These are phyloP conservation scores for Patella vulgata DNA, from an alignment of 1,140 invertebrate species.

Conservation along the genomic window DNA sequence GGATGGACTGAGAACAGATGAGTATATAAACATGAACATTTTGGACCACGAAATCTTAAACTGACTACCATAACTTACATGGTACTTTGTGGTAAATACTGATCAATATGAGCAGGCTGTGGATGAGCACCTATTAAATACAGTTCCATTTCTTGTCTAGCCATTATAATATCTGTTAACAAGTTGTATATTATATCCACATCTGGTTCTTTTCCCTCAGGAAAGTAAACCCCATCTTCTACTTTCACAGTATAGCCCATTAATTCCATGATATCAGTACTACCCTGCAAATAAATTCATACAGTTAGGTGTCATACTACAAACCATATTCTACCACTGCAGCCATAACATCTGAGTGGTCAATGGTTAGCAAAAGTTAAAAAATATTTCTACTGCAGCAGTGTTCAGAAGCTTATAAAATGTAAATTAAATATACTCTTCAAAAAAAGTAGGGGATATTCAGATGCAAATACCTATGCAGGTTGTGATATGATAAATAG, in stretches of 20 bases:
- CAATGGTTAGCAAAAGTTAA: constrained; percentile 1
- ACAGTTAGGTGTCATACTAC: neutral
- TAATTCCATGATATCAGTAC: constrained; percentile 29
- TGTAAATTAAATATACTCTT: too few relatives aligned
- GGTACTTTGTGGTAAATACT: constrained; percentile 21
- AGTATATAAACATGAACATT: too few relatives aligned
- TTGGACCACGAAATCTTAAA: too few relatives aligned
- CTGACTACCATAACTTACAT: constrained; percentile 17
- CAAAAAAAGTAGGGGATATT: too few relatives aligned
- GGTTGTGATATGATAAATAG: too few relatives aligned
- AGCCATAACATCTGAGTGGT: neutral
- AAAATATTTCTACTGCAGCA: too few relatives aligned
- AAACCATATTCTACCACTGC: neutral
- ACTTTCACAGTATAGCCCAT: constrained; percentile 38
- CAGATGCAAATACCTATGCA: too few relatives aligned
- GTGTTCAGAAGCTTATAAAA: too few relatives aligned
- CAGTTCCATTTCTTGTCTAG: constrained; percentile 34
- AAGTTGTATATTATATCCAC: constrained; percentile 22
- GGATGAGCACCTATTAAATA: constrained; percentile 37
- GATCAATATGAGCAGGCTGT: constrained; percentile 23
- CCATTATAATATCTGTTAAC: constrained; percentile 33
- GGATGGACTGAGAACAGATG: too few relatives aligned
- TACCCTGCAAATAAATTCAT: constrained; percentile 26
- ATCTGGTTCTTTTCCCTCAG: constrained; percentile 30
- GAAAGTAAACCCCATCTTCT: constrained; percentile 37